Evolutionary conservation across 2,797 vertebrate species (phyloP).

Genomic region (Falco peregrinus): DNA sequence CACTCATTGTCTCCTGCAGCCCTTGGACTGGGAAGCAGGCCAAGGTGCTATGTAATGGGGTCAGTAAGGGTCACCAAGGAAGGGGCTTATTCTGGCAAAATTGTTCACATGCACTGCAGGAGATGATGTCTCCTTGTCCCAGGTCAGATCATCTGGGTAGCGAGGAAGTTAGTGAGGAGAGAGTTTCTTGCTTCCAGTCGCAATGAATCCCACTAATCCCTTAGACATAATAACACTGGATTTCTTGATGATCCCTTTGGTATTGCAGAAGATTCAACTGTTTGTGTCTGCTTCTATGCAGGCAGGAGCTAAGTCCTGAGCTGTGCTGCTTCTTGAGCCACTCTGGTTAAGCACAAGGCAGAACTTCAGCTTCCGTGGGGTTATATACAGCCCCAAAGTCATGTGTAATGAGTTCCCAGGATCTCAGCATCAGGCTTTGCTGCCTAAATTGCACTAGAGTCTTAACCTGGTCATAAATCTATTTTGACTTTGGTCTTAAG

Average conservation of each 20-base stretch:
- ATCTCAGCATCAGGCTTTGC: not conserved
- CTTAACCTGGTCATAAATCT: not conserved
- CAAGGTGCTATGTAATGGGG: not conserved
- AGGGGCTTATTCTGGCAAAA: not conserved
- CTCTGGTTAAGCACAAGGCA: not conserved
- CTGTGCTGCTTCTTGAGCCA: not conserved
- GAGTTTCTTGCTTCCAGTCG: not conserved
- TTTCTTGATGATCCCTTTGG: not conserved
- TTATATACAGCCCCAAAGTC: not conserved
- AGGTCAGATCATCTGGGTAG: not conserved
- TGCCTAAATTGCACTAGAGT: not conserved
- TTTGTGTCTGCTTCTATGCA: not conserved
- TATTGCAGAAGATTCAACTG: not conserved
- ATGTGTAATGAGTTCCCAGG: not conserved
- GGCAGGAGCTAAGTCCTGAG: not conserved
- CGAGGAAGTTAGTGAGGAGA: not conserved
- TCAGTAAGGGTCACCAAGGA: not conserved
- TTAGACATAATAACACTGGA: rapidly evolving
- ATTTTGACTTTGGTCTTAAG: not conserved
- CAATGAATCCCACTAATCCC: not conserved
- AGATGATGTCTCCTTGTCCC: not conserved
- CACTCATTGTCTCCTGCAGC: not conserved
- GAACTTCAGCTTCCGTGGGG: not conserved
- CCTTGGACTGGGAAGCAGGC: not conserved
- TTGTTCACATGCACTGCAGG: not conserved